Percentiles rank a stretch among this genome's conserved stretches.
phyloP scores from a whole-genome alignment of 1,140 invertebrate species.

The Papilio xuthus region DNA sequence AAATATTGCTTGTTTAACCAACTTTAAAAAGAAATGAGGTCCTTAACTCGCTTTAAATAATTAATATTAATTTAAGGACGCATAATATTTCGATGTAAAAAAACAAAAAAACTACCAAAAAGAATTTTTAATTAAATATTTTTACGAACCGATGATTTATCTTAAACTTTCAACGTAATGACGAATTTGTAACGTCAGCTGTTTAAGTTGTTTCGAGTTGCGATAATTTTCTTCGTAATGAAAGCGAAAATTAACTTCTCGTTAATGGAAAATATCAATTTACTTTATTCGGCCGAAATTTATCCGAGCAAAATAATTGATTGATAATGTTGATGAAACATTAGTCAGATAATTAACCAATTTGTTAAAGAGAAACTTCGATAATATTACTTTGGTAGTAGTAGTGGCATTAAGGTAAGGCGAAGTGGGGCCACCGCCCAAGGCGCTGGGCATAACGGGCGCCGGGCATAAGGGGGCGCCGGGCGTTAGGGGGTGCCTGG shows the following conservation, averaged over 20 bases:
- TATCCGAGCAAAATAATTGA: conserved; percentile 24
- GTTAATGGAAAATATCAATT: conserved; percentile 28
- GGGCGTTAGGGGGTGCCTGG: too few relatives aligned
- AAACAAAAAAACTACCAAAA: too few relatives aligned
- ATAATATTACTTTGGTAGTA: not conserved
- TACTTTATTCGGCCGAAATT: conserved; percentile 11
- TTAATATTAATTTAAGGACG: too few relatives aligned
- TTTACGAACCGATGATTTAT: not conserved
- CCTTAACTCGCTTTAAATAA: too few relatives aligned
- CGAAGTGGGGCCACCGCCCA: too few relatives aligned
- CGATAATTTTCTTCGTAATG: conserved; percentile 9
- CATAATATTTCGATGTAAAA: too few relatives aligned
- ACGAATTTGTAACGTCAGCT: conserved; percentile 1
- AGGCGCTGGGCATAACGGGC: too few relatives aligned
- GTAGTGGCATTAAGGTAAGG: too few relatives aligned
- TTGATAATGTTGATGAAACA: conserved; percentile 17
- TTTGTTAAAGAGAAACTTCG: conserved; percentile 1
- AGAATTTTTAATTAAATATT: too few relatives aligned
- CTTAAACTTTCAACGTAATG: not conserved
- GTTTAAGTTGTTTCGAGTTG: conserved; percentile 10
- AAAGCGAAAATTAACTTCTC: conserved; percentile 23
- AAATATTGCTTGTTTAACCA: too few relatives aligned
- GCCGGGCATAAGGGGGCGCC: too few relatives aligned
- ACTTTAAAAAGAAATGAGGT: too few relatives aligned
- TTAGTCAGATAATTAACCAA: conserved; percentile 19